These are phyloP conservation scores for Diplosoma virens DNA, from an alignment of 23 tunicate species.

Conservation along the genomic window DNA sequence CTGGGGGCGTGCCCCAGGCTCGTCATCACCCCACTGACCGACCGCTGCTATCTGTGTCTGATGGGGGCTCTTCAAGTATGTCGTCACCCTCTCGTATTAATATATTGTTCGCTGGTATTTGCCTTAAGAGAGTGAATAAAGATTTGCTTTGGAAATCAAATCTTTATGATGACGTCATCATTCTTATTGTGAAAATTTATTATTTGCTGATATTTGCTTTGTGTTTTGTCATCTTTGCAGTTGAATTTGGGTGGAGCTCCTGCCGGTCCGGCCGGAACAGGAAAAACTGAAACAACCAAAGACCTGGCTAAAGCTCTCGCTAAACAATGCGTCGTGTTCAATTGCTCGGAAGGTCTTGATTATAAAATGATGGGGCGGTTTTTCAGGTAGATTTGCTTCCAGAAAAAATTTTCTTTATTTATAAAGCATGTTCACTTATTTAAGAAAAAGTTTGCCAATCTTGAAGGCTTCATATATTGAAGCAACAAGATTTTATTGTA, in stretches of 20 bases:
- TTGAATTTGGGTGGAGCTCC: conserved; percentile 97
- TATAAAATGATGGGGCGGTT: conserved; percentile 96
- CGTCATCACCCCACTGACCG: conserved; percentile 98
- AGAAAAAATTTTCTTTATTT: too few relatives aligned
- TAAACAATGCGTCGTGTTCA: conserved; percentile 95
- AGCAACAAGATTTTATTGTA: too few relatives aligned
- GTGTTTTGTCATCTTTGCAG: conserved; percentile 5
- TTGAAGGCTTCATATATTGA: too few relatives aligned
- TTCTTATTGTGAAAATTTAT: too few relatives aligned
- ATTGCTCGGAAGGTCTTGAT: conserved; percentile 94
- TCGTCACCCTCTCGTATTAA: too few relatives aligned
- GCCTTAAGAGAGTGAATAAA: too few relatives aligned
- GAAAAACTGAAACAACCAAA: conserved; percentile 96
- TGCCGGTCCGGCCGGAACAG: conserved; percentile 99
- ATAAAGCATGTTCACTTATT: too few relatives aligned
- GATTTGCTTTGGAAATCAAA: too few relatives aligned
- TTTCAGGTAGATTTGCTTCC: conserved; percentile 95
- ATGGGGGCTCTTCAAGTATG: conserved; percentile 94
- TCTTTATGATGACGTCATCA: too few relatives aligned
- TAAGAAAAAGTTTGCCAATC: too few relatives aligned
- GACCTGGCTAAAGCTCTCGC: conserved; percentile 96
- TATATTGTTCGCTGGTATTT: too few relatives aligned
- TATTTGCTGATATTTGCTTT: too few relatives aligned
- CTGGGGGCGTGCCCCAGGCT: conserved; percentile 86
- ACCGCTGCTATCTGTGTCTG: conserved; percentile 88